Base-by-base conservation (phyloP, 2,888 invertebrate species). In the Acanthosepion esculentum region DNA sequence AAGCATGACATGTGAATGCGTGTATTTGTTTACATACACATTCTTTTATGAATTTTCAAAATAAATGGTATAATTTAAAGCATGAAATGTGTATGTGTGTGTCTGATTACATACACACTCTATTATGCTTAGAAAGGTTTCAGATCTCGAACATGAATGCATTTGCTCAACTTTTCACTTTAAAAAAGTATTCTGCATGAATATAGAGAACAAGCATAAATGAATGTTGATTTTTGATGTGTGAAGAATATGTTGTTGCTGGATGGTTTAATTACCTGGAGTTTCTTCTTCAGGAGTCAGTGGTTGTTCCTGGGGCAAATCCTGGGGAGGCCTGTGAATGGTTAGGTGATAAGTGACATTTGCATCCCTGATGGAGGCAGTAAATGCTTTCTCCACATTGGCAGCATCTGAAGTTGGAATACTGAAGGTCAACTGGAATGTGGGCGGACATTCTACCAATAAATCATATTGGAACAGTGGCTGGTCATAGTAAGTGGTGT, bases 391-490 rank as follows among this genome's bases (percentile, higher is more conserved):
- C 92, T 96, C 96, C 53, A 96, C 94, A 48, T 95, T 94, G 29
- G 95, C 95, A 23, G 95, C 94, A 94, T 97, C 97, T 0, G 96
- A 96, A 29, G 96, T 96, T 18, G 97, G 97, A 59, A 97, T 95
- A 55, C 95, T 95, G 95, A 97, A 97, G 94, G 95, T 95, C 48
- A 97, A 91, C 94, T 95, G 95, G 95, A 97, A 97, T 50, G 94
- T 94, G 59, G 95, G 95, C 8, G 97, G 97, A 95, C 97, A 97
- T 94, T 96, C 96, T 64, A 97, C 96, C 15, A 96, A 96, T 6
- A 97, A 95, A 94, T 97, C 97, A 95, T 96, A 96, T 94, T 96
- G 95, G 95, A 96, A 97, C 94, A 97, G 94, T 8, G 96, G 95
- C 55, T 95, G 94, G 12, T 95, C 94, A 1, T 96, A 96, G 95